These are phyloP conservation scores for Trichogramma dendrolimi DNA, from an alignment of 2,888 invertebrate genomes.

Conservation along the genomic window DNA sequence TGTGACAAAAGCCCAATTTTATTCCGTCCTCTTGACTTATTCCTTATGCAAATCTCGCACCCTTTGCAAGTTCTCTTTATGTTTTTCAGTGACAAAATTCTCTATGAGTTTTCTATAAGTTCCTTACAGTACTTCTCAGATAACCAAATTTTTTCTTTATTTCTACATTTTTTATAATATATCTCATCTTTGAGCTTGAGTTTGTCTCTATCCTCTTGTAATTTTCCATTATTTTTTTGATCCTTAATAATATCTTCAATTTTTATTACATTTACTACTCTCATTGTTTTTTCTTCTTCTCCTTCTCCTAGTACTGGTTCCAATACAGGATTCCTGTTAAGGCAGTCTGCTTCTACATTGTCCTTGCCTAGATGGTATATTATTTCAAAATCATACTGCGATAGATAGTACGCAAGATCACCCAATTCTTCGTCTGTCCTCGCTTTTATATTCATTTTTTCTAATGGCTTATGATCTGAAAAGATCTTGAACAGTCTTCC, in stretches of 20 bases:
- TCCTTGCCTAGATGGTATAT: conserved; percentile 33
- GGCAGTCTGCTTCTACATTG: conserved; percentile 32
- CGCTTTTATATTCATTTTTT: conserved; percentile 33
- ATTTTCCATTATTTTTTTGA: conserved; percentile 25
- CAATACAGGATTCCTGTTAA: conserved; percentile 33
- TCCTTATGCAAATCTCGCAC: background rate
- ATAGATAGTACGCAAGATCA: conserved; percentile 32
- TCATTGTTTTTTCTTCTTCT: conserved; percentile 28
- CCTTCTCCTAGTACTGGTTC: conserved; percentile 20
- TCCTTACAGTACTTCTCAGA: too few species aligned
- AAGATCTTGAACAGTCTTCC: conserved; percentile 20
- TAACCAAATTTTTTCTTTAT: too few species aligned
- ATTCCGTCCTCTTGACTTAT: too few species aligned
- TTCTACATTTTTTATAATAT: conserved; percentile 24
- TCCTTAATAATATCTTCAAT: conserved; percentile 27
- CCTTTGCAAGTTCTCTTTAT: too few species aligned
- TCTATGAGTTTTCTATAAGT: too few species aligned
- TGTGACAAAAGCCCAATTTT: too few species aligned
- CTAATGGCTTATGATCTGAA: conserved; percentile 32
- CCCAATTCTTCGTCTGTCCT: conserved; percentile 36
- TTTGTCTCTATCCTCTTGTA: conserved; percentile 16
- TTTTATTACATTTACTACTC: conserved; percentile 29
- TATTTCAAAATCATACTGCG: conserved; percentile 34
- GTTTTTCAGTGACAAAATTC: too few species aligned
- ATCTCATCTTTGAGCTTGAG: conserved; percentile 19